Percentiles rank a stretch among this genome's conserved stretches.
phyloP scores from a whole-genome alignment of 2,888 invertebrate species.

The Aporophyla nigra region DNA sequence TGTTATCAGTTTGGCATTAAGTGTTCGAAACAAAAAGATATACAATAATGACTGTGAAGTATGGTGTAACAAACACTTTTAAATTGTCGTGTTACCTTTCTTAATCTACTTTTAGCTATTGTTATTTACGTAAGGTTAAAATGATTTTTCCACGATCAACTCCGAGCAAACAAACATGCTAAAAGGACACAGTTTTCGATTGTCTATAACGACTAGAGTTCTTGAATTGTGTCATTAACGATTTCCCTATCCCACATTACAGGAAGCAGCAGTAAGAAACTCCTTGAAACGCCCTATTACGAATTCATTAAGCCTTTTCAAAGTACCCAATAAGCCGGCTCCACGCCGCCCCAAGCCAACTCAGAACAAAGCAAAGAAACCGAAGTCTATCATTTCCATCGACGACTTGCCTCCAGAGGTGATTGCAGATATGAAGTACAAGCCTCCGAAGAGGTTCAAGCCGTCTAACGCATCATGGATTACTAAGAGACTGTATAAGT shows the following conservation, averaged over 20 bases:
- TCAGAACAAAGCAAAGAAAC: conserved; percentile 73
- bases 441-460: conserved; percentile 84
- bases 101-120: too few relatives aligned
- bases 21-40: too few relatives aligned
- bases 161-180: too few relatives aligned
- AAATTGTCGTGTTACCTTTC: too few relatives aligned
- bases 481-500: conserved; percentile 84
- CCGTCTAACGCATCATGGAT: conserved; percentile 84
- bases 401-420: conserved; percentile 77
- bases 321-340: conserved; percentile 73
- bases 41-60: too few relatives aligned
- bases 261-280: conserved; percentile 78
- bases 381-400: conserved; percentile 63
- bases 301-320: conserved; percentile 71
- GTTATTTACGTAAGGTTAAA: too few relatives aligned
- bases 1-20: too few relatives aligned
- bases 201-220: neutral
- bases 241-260: conserved; percentile 42
- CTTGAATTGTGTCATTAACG: neutral
- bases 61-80: too few relatives aligned
- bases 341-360: conserved; percentile 57
- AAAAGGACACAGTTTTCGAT: too few relatives aligned
- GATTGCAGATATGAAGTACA: conserved; percentile 82
- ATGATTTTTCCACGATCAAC: too few relatives aligned
- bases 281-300: conserved; percentile 70